These are phyloP conservation scores for Climacteris rufus DNA, from an alignment of 2,113 vertebrate genomes.

Conservation along the genomic window DNA sequence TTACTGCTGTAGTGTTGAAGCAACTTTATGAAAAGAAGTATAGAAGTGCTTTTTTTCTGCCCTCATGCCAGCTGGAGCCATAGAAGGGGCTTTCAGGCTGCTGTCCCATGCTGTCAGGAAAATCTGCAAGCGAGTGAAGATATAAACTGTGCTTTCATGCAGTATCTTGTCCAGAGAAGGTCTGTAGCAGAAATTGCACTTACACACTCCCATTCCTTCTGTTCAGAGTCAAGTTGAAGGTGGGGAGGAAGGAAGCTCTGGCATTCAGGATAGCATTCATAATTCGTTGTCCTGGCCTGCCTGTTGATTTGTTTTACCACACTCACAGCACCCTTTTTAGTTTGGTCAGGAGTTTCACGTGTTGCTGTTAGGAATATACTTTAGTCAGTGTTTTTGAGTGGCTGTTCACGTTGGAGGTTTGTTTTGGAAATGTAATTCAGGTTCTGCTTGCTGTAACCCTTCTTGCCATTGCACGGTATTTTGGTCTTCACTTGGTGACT, in stretches of 20 bases:
- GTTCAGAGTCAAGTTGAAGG: neutral
- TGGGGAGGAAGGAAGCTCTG: neutral
- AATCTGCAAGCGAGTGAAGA: neutral
- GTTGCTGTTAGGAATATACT: neutral
- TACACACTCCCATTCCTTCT: neutral
- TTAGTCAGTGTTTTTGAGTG: neutral
- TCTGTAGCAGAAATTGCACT: neutral
- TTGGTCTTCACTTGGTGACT: accelerated
- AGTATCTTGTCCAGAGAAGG: neutral
- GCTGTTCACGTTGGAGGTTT: neutral
- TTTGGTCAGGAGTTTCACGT: neutral
- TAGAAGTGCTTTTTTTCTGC: neutral
- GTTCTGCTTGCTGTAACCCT: neutral
- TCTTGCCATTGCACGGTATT: neutral
- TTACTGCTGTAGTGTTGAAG: neutral
- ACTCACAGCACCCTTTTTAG: neutral
- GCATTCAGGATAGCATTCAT: neutral
- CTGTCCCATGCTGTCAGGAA: neutral
- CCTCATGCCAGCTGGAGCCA: neutral
- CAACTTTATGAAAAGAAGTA: neutral
- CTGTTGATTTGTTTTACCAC: neutral
- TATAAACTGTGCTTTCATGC: neutral
- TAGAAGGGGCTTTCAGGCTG: neutral
- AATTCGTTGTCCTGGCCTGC: neutral
- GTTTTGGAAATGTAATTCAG: neutral